Base-by-base conservation (phyloP, 2,888 invertebrate species). In the Phengaris alcon region DNA sequence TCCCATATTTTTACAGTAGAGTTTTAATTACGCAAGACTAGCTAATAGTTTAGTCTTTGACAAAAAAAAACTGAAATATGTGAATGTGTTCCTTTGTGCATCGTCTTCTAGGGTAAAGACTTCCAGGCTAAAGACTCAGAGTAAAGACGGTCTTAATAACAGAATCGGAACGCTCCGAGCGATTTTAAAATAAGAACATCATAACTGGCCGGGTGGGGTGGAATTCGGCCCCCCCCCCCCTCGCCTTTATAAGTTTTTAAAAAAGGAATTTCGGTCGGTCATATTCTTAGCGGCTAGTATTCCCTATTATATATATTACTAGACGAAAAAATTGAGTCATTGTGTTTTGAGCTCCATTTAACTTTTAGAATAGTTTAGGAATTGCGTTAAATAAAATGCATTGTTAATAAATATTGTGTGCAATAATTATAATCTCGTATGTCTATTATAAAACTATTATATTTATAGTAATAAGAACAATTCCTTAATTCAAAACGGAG, bases 161-260 rank as follows among this genome's bases (percentile, higher is more conserved):
- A 86, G 90, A 90, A 90, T 90, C 90, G 87, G 89, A 91, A 90
- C 90, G 91, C 92, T 90, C 87, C 88, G 85, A 89, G 91, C 90
- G 89, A 90, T 91, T 90, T 79, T 88, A 88, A 93, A 92, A 92
- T 92, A 91, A 92, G 90, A 92, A 91, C 90, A 91, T 90, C 89
- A 90, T 91, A 91, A 90, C 91, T 90, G 91, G 90, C 90, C 91
- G 87, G 87, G 88, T 82, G 85, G 84, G 88, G 87, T 81, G 89
- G 90, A 90, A 90, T 91, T 91, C 90, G 90, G 90, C 89, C 86
- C 87, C 88, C 22, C 88, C 22, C 22, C 22, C 87, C 88, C 35
- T 35, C 87, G 87, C 79, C 80, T 86, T 82, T 82, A 85, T 84
- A 87, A 89, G 87, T 88, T 88, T 89, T 90, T 87, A 88, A 91